Conservation (phyloP, 2,888 invertebrate genomes). For the Drosophila trichaetosa region DNA sequence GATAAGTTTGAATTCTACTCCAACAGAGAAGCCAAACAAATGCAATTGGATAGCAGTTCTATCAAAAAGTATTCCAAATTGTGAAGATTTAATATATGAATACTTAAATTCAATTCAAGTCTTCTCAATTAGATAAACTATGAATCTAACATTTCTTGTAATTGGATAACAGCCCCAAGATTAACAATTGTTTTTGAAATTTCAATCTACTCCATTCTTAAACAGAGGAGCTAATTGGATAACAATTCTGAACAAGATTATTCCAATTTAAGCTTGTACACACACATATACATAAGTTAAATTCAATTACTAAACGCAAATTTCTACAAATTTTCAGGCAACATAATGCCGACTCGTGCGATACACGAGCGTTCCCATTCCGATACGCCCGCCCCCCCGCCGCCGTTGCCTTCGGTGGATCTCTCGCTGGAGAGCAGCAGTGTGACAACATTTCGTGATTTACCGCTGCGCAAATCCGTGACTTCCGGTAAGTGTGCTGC, state of each 20-base stretch:
- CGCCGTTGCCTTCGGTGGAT: slow-evolving; percentile 93
- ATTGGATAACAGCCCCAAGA: neutral
- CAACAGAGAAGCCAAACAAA: neutral
- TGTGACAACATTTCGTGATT: slow-evolving; percentile 95
- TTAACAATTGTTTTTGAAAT: neutral
- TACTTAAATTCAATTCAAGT: neutral
- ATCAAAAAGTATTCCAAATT: neutral
- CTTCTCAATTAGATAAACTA: neutral
- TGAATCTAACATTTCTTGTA: too few relatives aligned
- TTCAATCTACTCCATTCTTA: too few relatives aligned
- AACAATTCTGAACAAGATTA: neutral
- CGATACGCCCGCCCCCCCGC: slow-evolving; percentile 90
- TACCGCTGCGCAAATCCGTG: slow-evolving; percentile 93
- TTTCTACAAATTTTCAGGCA: slow-evolving; percentile 45
- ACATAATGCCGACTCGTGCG: slow-evolving; percentile 82
- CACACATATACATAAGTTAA: neutral
- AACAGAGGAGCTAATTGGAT: too few relatives aligned
- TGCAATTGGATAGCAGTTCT: neutral
- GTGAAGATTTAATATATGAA: neutral
- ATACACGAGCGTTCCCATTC: slow-evolving; percentile 96
- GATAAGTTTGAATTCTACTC: neutral
- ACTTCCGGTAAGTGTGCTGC: slow-evolving; percentile 87
- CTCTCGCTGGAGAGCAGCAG: slow-evolving; percentile 97
- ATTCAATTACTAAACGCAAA: neutral
- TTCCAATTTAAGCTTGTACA: neutral